Evolutionary conservation across 2,888 invertebrate genomes (phyloP), one percentile per base, ranked within the genome.

Genomic region (Drosophila formosana): DNA sequence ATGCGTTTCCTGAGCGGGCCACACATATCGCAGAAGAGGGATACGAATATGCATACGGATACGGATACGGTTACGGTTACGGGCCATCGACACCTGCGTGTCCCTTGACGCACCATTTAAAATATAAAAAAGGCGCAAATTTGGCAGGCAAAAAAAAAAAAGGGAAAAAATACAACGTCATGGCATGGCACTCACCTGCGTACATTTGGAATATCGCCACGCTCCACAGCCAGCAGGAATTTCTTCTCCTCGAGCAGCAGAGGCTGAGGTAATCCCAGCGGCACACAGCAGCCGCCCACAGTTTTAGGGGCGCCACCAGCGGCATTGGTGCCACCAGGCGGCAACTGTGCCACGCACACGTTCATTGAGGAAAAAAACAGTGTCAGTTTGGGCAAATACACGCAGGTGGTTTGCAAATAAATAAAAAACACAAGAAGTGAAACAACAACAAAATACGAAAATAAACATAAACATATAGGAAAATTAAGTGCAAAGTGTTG

Each of bases 161-260:
- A 11, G 18, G n/a, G 34, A 39, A 45, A 47, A 56, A 60, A 41
- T 18, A 46, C 46, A 68, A 9, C 65, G 55, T 56, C 65, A 70
- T 49, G 45, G 65, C 39, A 30, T 49, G 34, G 64, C 50, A 89
- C 92, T 93, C 93, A 96, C 96, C 96, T 95, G 90, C 96, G 94
- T 25, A 98, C 97, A 90, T 97, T 96, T 11, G 96, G 95, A 91
- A 98, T 94, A 92, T 99, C 98, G 3, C 98, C 98, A 63, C 98
- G 93, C 93, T 98, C 98, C 26, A 98, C 98, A 0, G 98, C 97
- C 63, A 98, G 93, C 30, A 99, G 94, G 91, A 96, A 98, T 90
- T 97, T 97, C 93, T 98, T 98, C 93, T 98, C 98, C 82, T 97
- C 96, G 61, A 95, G 91, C 57, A 94, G 95, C 65, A 97, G 93